Conservation (phyloP, 92 coral and sea anemone genomes). For the Parazoanthus darwini region DNA sequence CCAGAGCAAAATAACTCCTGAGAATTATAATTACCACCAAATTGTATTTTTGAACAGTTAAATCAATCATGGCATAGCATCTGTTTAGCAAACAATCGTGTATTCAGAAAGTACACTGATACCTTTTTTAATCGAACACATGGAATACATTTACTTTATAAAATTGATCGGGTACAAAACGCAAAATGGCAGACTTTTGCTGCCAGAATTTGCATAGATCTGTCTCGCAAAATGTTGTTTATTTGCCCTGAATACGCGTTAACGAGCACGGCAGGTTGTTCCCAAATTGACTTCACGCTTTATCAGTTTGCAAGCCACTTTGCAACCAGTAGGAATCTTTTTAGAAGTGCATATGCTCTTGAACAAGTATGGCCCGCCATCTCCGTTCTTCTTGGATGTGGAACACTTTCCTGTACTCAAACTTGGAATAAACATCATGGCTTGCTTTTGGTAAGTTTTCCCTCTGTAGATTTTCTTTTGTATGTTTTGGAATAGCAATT, state of each 20-base stretch:
- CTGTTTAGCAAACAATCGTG: no score
- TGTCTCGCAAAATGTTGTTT: not conserved
- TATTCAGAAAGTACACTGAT: no score
- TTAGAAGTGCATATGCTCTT: not conserved
- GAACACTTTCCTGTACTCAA: not conserved
- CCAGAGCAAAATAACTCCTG: no score
- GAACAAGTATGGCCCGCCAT: not conserved
- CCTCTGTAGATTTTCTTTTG: not conserved
- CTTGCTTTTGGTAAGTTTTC: not conserved
- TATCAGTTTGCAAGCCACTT: not conserved
- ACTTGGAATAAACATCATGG: not conserved
- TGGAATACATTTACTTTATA: no score
- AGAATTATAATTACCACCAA: no score
- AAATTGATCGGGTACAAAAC: no score
- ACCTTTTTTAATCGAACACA: no score
- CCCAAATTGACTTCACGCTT: constrained; percentile 16
- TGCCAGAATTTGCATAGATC: not conserved
- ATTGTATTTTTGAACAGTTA: no score
- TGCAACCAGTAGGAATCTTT: constrained; percentile 16
- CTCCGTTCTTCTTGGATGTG: not conserved
- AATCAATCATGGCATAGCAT: no score
- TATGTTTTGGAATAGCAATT: no score
- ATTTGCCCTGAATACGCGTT: not conserved
- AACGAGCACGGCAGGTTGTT: constrained; percentile 26
- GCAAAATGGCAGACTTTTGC: not conserved